Evolutionary conservation across 2,797 vertebrate genomes (phyloP), one percentile per base, ranked within the genome.

Genomic region (Sylvia borin): DNA sequence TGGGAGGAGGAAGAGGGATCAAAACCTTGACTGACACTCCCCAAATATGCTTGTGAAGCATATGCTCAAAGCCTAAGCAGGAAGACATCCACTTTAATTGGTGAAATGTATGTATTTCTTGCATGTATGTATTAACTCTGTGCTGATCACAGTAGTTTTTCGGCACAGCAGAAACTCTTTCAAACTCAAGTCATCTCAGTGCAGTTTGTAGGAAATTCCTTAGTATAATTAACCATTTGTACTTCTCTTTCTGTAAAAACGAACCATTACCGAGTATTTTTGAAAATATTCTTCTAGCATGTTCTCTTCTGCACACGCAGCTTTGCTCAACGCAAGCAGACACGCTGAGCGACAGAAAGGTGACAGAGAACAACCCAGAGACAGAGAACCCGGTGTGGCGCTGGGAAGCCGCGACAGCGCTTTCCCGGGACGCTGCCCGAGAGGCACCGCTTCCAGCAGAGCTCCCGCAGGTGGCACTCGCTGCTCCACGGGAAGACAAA

Each of bases 391-490:
- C 26, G 7, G 26, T 3, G 51, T 0, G 36, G 38, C 10, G 10
- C 48, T 7, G 45, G 57, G 50, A 34, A 55, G 29, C 5, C 1
- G 4, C 9, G 12, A 7, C 18, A 20, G 61, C 3, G 1, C 48
- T 27, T 18, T 32, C 24, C 17, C 26, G 2, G 4, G 13, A 13
- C 6, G 38, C 36, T 6, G 68, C 43, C 40, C 20, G 0, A 0
- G 4, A 32, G 50, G 26, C 81, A n/a, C 50, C 31, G 47, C 5
- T 80, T 85, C 54, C 70, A 78, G 85, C 50, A 6, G 8, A 34
- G 94, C 47, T 94, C 91, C 93, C 72, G 16, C 94, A 91, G 95
- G 92, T 81, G 91, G 94, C 95, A 95, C 82, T 73, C 66, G 75
- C 87, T 0, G 26, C 65, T 53, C 51, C 21, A 0, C 47, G 16